These are phyloP conservation scores for Unio pictorum DNA, from an alignment of 2,888 invertebrate species.

Conservation along the genomic window DNA sequence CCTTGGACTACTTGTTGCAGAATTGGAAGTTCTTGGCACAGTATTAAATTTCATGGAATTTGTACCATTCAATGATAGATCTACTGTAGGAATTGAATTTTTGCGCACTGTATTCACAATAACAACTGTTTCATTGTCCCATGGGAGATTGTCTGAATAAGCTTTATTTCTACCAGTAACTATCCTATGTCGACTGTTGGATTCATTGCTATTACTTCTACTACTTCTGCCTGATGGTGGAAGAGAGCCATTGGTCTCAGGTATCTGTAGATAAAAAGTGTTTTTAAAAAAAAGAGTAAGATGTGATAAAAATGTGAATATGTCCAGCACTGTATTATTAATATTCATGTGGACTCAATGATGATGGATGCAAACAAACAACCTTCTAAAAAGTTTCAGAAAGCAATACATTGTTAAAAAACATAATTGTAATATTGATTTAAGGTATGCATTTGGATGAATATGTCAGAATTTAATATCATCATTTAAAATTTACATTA, in stretches of 20 bases:
- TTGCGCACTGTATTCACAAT: constrained; percentile 49
- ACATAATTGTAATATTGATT: no score
- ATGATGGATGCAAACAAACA: no score
- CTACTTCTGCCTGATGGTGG: constrained; percentile 12
- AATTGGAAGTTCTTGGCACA: constrained; percentile 35
- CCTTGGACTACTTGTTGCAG: constrained; percentile 39
- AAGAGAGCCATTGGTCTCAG: constrained; percentile 9
- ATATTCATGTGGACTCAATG: no score
- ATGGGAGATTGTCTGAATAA: constrained; percentile 37
- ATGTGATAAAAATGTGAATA: neutral
- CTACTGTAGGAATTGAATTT: constrained; percentile 22
- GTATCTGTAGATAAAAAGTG: constrained; percentile 3
- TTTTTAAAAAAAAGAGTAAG: neutral
- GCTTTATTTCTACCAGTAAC: constrained; percentile 22
- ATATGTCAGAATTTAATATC: no score
- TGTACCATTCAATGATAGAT: constrained; percentile 10
- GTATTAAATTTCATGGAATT: constrained; percentile 28
- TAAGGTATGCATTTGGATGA: no score
- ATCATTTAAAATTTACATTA: no score
- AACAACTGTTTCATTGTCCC: constrained; percentile 61
- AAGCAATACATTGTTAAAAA: no score
- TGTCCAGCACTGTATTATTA: neutral
- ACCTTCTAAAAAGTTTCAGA: no score
- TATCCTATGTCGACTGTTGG: constrained; percentile 23
- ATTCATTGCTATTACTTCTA: constrained; percentile 15